Conservation (phyloP, 2,888 invertebrate genomes). For the Apotomis capreana region DNA sequence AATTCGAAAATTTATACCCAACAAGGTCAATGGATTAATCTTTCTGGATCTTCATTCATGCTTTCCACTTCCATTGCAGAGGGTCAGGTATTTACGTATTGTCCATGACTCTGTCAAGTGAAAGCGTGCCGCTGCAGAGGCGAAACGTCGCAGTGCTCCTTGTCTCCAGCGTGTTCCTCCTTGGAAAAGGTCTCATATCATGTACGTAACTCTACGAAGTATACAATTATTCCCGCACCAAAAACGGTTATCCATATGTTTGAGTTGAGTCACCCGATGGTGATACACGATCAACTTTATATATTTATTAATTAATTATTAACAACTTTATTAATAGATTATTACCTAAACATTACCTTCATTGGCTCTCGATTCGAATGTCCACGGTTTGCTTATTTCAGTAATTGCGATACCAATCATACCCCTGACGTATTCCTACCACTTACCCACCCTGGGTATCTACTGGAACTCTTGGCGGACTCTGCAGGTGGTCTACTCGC, state of each 20-base stretch:
- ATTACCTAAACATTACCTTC: too few species aligned
- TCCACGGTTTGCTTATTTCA: slow-evolving; percentile 50
- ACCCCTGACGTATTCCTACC: slow-evolving; percentile 75
- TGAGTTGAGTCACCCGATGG: too few species aligned
- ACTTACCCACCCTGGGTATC: slow-evolving; percentile 71
- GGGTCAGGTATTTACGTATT: slow-evolving; percentile 61
- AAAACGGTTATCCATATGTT: too few species aligned
- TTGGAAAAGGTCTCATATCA: slow-evolving; percentile 65
- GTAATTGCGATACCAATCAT: slow-evolving; percentile 86
- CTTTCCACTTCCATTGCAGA: slow-evolving; percentile 48
- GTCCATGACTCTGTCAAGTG: slow-evolving; percentile 63
- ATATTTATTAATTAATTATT: too few species aligned
- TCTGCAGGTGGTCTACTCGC: slow-evolving; percentile 85
- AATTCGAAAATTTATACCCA: too few species aligned
- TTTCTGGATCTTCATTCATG: background rate
- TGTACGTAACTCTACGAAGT: slow-evolving; percentile 48
- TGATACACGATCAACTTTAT: too few species aligned
- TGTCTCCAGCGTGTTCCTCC: slow-evolving; percentile 61
- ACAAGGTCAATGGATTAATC: background rate
- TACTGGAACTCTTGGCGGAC: slow-evolving; percentile 89
- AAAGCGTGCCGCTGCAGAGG: slow-evolving; percentile 60
- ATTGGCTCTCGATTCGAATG: background rate
- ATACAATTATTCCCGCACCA: too few species aligned
- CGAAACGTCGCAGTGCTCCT: slow-evolving; percentile 62
- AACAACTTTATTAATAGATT: too few species aligned